Percentiles rank a stretch among this genome's conserved stretches.
phyloP scores from a whole-genome alignment of 2,113 vertebrate genomes.

The Lophius piscatorius region DNA sequence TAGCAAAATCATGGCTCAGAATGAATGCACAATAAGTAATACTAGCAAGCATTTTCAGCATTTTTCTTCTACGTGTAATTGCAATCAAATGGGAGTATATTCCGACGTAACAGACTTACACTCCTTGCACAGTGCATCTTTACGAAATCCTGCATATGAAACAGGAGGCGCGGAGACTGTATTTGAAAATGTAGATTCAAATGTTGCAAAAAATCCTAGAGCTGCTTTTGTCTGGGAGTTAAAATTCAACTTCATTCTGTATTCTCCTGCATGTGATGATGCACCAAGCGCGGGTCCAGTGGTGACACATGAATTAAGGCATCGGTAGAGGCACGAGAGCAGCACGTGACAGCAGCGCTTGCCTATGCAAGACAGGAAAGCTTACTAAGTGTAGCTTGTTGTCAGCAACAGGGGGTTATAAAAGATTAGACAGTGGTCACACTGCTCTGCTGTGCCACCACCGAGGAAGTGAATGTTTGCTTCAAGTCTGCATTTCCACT shows the following conservation, averaged over 20 bases:
- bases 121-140: not conserved
- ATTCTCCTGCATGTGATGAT: constrained; percentile 40
- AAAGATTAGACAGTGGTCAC: constrained; percentile 29
- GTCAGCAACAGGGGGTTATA: constrained; percentile 38
- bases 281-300: constrained; percentile 49
- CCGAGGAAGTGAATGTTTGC: constrained; percentile 21
- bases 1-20: too few species aligned
- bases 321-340: constrained; percentile 77
- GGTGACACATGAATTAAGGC: constrained; percentile 76
- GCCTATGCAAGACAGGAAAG: constrained; percentile 50
- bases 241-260: constrained; percentile 26
- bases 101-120: too few species aligned
- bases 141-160: constrained; percentile 20
- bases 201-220: not conserved
- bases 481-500: constrained; percentile 36
- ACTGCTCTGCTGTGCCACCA: constrained; percentile 28
- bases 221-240: constrained; percentile 19
- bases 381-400: constrained; percentile 46
- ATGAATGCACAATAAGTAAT: too few species aligned
- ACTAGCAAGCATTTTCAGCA: too few species aligned
- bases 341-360: constrained; percentile 64
- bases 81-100: too few species aligned
- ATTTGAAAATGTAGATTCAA: not conserved
- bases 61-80: too few species aligned
- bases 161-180: constrained; percentile 7